Base-by-base conservation (phyloP, 2,888 invertebrate species). In the Himalopsyche anomala region DNA sequence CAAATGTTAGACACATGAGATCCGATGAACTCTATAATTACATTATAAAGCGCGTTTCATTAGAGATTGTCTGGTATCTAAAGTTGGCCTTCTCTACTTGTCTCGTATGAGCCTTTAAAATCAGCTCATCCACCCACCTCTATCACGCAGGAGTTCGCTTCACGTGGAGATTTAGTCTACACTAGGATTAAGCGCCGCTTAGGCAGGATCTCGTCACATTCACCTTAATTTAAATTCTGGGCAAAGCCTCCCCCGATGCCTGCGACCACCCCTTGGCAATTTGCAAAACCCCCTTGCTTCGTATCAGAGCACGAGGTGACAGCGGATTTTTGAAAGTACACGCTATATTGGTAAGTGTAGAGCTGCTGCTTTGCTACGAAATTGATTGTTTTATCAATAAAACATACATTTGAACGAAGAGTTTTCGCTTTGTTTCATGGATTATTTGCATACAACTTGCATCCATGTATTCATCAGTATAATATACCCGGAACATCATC, bases 141-240 rank as follows among this genome's bases (percentile, higher is more conserved):
- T 80, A 19, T 80, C 80, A 80, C 80, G 42, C 80, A 42, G 12
- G 54, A 81, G 81, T 36, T 51, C 45, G 51, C 28, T 45, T 12
- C 36, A 36, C 51, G 54, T 19, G 36, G 51, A 81, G 54, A 36
- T 36, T 45, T n/a, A 51, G 81, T 17, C 36, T 81, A 51, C 81
- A 51, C 45, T 62, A 54, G 54, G 81, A 81, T 81, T 42, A 81
- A 36, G 51, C 51, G 54, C 36, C 19, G 45, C 45, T 51, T 81
- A 81, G 54, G 81, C 45, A 36, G 8, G 28, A 55, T 42, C 81
- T 81, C 81, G 81, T 81, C 81, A 81, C 51, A 54, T 19, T 81
- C 81, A 81, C 81, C 81, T 81, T 81, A 51, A 81, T 81, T 51
- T 81, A 51, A 81, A 81, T 54, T 55, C 54, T 54, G 54, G 54